A percentile compares a stretch with the other conserved stretches of the same genome.
Conservation (phyloP, 2,888 invertebrate genomes). For the Tachystola acroxantha region DNA sequence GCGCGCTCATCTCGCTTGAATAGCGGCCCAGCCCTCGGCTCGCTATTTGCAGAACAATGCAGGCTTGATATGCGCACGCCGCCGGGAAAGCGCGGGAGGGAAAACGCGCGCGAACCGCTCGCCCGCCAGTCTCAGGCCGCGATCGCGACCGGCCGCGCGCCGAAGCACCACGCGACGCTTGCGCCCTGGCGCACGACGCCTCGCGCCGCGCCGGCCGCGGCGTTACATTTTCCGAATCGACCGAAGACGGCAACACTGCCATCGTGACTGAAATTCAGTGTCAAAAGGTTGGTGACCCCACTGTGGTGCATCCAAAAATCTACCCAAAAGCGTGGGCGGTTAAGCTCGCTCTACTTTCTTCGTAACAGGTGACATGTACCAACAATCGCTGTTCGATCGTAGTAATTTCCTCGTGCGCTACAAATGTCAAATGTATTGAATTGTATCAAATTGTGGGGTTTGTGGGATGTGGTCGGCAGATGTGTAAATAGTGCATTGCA, state of each 20-base stretch:
- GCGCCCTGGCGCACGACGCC: slow-evolving; percentile 71
- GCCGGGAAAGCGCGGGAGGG: slow-evolving; percentile 38
- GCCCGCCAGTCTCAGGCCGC: slow-evolving; percentile 61
- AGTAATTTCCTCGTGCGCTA: slow-evolving; percentile 46
- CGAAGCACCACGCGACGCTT: slow-evolving; percentile 50
- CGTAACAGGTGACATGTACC: slow-evolving; percentile 29
- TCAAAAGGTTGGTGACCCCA: slow-evolving; percentile 74
- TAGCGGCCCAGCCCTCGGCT: slow-evolving; percentile 60
- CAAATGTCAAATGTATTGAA: slow-evolving; percentile 50
- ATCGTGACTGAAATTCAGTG: slow-evolving; percentile 71
- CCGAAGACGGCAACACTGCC: slow-evolving; percentile 59
- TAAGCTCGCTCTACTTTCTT: slow-evolving; percentile 31
- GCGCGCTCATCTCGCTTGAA: slow-evolving; percentile 47
- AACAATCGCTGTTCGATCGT: slow-evolving; percentile 26
- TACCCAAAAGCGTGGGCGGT: slow-evolving; percentile 34
- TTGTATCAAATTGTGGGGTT: slow-evolving; percentile 5
- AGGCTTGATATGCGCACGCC: slow-evolving; percentile 69
- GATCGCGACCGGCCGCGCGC: slow-evolving; percentile 71
- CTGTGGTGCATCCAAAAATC: slow-evolving; percentile 46
- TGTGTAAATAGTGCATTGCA: no score
- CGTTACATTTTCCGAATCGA: slow-evolving; percentile 73
- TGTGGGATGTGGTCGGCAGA: no score
- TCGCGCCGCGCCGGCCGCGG: slow-evolving; percentile 68
- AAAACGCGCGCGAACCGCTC: slow-evolving; percentile 53
- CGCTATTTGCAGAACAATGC: slow-evolving; percentile 75